Percentiles rank a stretch among this genome's conserved stretches.
phyloP scores from a whole-genome alignment of 2,797 vertebrate species.

The Lagodon rhomboides region DNA sequence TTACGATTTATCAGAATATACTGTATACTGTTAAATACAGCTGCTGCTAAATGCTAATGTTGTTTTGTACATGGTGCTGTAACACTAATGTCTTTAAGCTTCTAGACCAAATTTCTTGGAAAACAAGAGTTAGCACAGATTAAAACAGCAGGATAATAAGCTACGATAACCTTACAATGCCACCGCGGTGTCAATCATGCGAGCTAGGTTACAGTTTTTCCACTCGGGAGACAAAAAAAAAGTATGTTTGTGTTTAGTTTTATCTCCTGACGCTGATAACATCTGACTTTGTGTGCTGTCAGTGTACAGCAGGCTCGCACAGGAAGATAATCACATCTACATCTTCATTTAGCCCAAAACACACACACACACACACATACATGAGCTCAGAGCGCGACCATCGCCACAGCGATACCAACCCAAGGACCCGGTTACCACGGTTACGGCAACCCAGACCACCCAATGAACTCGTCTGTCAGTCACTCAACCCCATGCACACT shows the following conservation, averaged over 20 bases:
- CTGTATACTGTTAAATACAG: too few relatives aligned
- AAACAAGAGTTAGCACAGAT: not conserved
- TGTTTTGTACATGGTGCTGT: not conserved
- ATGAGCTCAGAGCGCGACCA: not conserved
- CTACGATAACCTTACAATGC: not conserved
- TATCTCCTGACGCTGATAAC: slow-evolving; percentile 4
- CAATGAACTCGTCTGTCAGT: slow-evolving; percentile 65
- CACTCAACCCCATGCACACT: slow-evolving; percentile 13
- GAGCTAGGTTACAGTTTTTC: not conserved
- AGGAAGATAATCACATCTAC: not conserved
- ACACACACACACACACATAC: too few relatives aligned
- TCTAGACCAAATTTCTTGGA: not conserved
- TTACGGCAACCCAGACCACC: slow-evolving; percentile 61
- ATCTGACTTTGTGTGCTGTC: not conserved
- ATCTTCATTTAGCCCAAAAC: not conserved
- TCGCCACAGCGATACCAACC: not conserved
- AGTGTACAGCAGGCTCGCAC: not conserved
- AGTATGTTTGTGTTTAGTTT: slow-evolving; percentile 1
- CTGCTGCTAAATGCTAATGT: not conserved
- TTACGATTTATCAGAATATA: too few relatives aligned
- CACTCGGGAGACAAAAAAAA: slow-evolving; percentile 22
- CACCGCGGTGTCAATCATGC: not conserved
- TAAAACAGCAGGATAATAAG: too few relatives aligned
- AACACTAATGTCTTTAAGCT: not conserved
- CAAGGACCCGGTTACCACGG: slow-evolving; percentile 15